Percentiles rank a stretch among this genome's conserved stretches.
Evolutionary conservation across 2,113 vertebrate genomes (phyloP).

Genomic region (Poeciliopsis turrubarensis): DNA sequence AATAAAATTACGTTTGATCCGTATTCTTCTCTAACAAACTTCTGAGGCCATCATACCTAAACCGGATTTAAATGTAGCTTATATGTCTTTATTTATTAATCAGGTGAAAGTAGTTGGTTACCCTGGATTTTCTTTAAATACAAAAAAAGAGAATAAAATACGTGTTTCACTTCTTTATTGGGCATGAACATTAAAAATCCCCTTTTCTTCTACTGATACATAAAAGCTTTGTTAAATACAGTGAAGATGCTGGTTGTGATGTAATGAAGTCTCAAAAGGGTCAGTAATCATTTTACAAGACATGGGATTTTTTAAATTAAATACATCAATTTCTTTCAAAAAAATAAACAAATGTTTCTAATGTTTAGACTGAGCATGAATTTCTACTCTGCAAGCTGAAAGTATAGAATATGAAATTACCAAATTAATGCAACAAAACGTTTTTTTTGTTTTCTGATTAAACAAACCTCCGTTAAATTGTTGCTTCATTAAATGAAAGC

Average conservation of each 20-base stretch:
- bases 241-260: not conserved
- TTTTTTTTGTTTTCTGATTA: constrained; percentile 2
- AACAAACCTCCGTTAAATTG: constrained; percentile 9
- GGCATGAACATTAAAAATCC: not conserved
- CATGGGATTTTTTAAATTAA: not conserved
- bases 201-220: not conserved
- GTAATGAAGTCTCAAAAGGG: not conserved
- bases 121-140: not conserved
- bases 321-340: not conserved
- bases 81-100: too few relatives aligned
- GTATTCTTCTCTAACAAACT: not conserved
- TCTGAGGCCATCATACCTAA: too few relatives aligned
- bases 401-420: constrained; percentile 24
- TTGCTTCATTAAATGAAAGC: constrained; percentile 30
- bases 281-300: not conserved
- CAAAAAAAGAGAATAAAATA: not conserved
- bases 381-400: constrained; percentile 32
- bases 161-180: not conserved
- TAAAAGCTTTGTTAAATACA: not conserved
- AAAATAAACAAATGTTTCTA: not conserved
- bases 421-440: constrained; percentile 22
- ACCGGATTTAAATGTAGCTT: too few relatives aligned
- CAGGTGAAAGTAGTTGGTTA: not conserved
- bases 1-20: too few relatives aligned
- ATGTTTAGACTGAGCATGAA: not conserved